A percentile compares a stretch with the other conserved stretches of the same genome.
Evolutionary conservation across 2,888 invertebrate genomes (phyloP).

Genomic region (Mantis religiosa): DNA sequence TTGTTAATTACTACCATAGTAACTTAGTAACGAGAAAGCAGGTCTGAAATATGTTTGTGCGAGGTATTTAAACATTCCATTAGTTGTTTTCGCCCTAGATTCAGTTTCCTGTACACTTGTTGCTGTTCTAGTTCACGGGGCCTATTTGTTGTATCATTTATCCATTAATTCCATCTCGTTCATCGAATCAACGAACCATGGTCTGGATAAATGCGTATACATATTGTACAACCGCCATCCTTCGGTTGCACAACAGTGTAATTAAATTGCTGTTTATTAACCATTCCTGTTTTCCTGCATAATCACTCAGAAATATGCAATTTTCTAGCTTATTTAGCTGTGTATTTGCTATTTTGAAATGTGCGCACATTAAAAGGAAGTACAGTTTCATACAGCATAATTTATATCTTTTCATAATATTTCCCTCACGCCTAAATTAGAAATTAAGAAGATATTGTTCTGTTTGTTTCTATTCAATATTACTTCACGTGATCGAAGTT

Average conservation of each 20-base stretch:
- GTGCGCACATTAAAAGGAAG: too few species aligned
- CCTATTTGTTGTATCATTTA: background rate
- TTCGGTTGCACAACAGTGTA: background rate
- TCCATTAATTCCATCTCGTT: background rate
- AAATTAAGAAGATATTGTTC: too few species aligned
- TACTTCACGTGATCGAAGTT: too few species aligned
- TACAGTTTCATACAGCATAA: too few species aligned
- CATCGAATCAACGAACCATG: background rate
- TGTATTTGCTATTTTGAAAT: too few species aligned
- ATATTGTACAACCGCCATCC: background rate
- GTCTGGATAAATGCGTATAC: background rate
- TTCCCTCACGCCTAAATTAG: too few species aligned
- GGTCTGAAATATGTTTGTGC: background rate
- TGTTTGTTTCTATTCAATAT: too few species aligned
- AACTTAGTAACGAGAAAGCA: background rate
- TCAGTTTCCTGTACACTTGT: background rate
- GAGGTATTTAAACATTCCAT: background rate
- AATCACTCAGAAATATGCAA: background rate
- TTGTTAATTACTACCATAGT: background rate
- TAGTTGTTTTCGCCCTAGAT: background rate
- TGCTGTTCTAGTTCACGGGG: background rate
- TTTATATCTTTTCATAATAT: too few species aligned
- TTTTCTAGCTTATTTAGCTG: too few species aligned
- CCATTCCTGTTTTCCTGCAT: background rate
- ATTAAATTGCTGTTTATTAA: background rate